Evolutionary conservation across 92 coral and sea anemone species (phyloP), one percentile per base, ranked within the genome.

Genomic region (Galaxea fascicularis): DNA sequence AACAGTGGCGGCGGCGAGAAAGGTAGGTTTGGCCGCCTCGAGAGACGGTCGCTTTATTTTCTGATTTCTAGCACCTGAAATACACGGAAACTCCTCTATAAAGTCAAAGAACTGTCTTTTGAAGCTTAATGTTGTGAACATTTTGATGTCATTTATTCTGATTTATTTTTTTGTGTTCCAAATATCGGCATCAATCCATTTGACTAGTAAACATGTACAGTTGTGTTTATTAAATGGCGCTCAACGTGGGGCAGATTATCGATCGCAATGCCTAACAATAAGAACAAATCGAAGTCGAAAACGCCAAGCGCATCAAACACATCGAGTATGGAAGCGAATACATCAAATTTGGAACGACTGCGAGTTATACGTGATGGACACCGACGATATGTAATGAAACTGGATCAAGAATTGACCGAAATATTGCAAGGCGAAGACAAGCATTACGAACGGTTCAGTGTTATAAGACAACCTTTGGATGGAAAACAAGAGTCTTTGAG

Each of bases 301-400:
- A 62, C 24, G 15, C 10, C 29, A 10, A 26, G 25, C 30, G 25
- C 14, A 24, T 4, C 29, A 7, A 62, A 28, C 25, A 22, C 67
- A 62, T 24, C 67, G 12, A 22, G 67, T 62, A 62, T 22, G 29
- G 2, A 62, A 62, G 10, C 65, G 28, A 58, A 20, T 58, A 16
- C 21, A 58, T 16, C 65, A 26, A 69, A 58, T 27, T 21, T 59
- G 51, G 51, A 60, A 57, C 21, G 30, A 58, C 63, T 74, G 51
- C 47, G 66, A 74, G 79, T 31, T 20, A n/a, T 76, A 57, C 80
- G 53, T 8, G 53, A 60, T 31, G 80, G 54, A 18, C 80, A 76
- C 27, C 31, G 56, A 57, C 28, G 53, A 21, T 31, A 57, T 20
- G 80, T 57, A 31, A 31, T 69, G 28, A 76, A 76, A 57, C 7